Percentiles rank a stretch among this genome's conserved stretches.
Evolutionary conservation across 2,113 vertebrate species (phyloP).

Genomic region (Prietella phreatophila): DNA sequence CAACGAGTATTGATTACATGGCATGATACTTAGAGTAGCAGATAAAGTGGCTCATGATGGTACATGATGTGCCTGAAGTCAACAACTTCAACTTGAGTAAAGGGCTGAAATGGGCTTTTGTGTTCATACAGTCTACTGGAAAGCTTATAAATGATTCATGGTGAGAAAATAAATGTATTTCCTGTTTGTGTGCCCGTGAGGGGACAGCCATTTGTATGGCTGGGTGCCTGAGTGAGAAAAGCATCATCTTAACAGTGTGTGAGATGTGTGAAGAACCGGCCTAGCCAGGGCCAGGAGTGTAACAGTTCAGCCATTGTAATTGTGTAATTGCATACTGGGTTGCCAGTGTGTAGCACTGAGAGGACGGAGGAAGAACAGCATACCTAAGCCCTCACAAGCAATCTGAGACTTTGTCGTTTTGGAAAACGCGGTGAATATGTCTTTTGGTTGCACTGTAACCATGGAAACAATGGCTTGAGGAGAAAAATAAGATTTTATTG

Average conservation of each 20-base stretch:
- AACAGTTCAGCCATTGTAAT: conserved; percentile 5
- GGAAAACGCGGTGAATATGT: conserved; percentile 40
- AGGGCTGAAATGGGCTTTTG: conserved; percentile 18
- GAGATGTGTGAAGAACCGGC: conserved; percentile 38
- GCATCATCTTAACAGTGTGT: conserved; percentile 30
- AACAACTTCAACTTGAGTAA: not conserved
- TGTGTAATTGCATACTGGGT: conserved; percentile 33
- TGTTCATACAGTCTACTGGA: not conserved
- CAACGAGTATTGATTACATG: not conserved
- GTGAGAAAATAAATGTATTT: conserved; percentile 9
- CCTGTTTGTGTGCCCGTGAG: conserved; percentile 1
- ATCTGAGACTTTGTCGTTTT: conserved; percentile 54
- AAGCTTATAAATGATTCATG: conserved; percentile 21
- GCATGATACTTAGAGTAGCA: not conserved
- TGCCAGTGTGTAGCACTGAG: conserved; percentile 11
- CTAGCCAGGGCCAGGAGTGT: conserved; percentile 2
- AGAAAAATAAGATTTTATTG: conserved; percentile 40
- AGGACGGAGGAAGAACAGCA: conserved; percentile 36
- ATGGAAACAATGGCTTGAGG: conserved; percentile 56
- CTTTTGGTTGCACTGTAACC: conserved; percentile 53
- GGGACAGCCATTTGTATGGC: conserved; percentile 7
- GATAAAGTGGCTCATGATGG: not conserved
- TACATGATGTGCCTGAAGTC: not conserved
- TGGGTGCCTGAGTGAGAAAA: conserved; percentile 24
- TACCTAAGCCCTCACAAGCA: conserved; percentile 39